Evolutionary conservation across 23 tunicate genomes (phyloP).

Genomic region (Halocynthia aurantium): DNA sequence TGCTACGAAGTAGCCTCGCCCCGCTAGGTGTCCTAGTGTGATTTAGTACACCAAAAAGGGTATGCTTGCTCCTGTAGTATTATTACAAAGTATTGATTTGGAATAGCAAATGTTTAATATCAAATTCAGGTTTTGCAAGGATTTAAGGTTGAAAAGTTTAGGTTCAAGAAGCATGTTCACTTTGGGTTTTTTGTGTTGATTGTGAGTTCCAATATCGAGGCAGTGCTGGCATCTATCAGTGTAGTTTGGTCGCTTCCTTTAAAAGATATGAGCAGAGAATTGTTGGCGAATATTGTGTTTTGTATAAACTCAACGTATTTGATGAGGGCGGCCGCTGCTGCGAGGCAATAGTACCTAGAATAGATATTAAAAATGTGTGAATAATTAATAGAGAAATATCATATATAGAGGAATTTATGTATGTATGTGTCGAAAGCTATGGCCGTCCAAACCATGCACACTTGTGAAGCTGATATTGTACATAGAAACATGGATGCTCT

Average conservation of each 20-base stretch:
- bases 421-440: too few relatives aligned
- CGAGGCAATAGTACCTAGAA: constrained; percentile 82
- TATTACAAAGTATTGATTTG: too few relatives aligned
- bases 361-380: not conserved
- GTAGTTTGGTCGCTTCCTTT: constrained; percentile 87
- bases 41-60: constrained; percentile 67
- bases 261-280: constrained; percentile 50
- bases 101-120: too few relatives aligned
- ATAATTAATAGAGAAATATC: too few relatives aligned
- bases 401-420: too few relatives aligned
- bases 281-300: constrained; percentile 59
- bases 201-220: constrained; percentile 55
- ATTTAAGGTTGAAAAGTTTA: not conserved
- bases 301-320: constrained; percentile 72
- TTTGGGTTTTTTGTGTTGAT: constrained; percentile 30
- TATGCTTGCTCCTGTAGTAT: constrained; percentile 24
- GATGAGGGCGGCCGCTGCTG: constrained; percentile 71
- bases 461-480: too few relatives aligned
- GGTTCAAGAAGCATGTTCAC: not conserved
- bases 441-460: too few relatives aligned
- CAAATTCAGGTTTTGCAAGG: too few relatives aligned
- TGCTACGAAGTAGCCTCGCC: constrained; percentile 57
- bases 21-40: constrained; percentile 75
- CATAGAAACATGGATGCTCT: too few relatives aligned
- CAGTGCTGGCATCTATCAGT: constrained; percentile 69